Conservation (phyloP, 2,888 invertebrate genomes). For the Aromia moschata region DNA sequence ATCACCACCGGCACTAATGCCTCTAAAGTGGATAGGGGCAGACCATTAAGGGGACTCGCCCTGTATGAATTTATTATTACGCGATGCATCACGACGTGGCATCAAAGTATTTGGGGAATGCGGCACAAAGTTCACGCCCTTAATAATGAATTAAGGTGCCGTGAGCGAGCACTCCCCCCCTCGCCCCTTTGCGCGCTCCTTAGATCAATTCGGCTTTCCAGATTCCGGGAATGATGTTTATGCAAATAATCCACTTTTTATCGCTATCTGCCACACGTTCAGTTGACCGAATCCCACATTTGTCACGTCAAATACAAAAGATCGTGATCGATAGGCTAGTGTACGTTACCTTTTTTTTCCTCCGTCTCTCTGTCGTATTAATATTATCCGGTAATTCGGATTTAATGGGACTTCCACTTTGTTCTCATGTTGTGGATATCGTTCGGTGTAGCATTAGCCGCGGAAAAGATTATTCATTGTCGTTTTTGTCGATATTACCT, state of each 20-base stretch:
- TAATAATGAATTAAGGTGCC: neutral
- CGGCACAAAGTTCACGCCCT: neutral
- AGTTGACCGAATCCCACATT: constrained; percentile 3
- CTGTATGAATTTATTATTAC: too few relatives aligned
- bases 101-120: neutral
- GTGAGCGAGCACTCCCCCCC: neutral
- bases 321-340: constrained; percentile 1
- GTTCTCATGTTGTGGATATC: neutral
- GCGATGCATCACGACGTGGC: too few relatives aligned
- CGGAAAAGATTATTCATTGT: constrained; percentile 6
- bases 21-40: too few relatives aligned
- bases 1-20: too few relatives aligned
- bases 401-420: neutral
- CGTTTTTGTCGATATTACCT: constrained; percentile 23
- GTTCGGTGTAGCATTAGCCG: neutral
- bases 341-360: neutral
- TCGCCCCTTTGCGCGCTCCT: neutral
- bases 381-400: neutral
- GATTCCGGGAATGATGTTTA: constrained; percentile 2
- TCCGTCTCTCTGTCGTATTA: neutral
- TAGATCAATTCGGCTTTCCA: neutral
- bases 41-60: too few relatives aligned
- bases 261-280: neutral
- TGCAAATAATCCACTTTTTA: constrained; percentile 1
- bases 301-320: constrained; percentile 9